Conservation (phyloP, 1,140 invertebrate genomes). For the Papilio aristodemus region DNA sequence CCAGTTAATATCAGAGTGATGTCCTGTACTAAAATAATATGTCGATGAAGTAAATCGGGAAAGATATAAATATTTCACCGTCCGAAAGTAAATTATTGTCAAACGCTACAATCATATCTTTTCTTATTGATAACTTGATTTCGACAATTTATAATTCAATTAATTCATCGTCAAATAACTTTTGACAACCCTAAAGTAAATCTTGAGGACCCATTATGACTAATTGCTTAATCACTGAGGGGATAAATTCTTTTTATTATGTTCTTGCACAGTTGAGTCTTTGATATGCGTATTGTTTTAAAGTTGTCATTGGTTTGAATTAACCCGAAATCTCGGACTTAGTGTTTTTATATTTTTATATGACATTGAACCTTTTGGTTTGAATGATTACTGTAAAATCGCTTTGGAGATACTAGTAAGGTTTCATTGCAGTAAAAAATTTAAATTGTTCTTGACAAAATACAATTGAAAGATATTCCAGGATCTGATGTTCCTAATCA, state of each 20-base stretch:
- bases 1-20: not conserved
- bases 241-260: slow-evolving; percentile 29
- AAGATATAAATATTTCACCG: too few species aligned
- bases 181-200: slow-evolving; percentile 31
- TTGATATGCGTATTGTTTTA: slow-evolving; percentile 24
- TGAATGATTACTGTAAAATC: too few species aligned
- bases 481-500: not conserved
- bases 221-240: slow-evolving; percentile 68
- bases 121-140: too few species aligned
- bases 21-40: too few species aligned
- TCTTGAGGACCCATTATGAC: slow-evolving; percentile 50
- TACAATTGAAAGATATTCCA: too few species aligned
- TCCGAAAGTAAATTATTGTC: too few species aligned
- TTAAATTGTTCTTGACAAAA: not conserved
- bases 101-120: too few species aligned
- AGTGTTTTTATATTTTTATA: not conserved
- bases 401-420: too few species aligned
- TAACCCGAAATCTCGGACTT: not conserved
- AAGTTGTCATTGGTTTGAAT: not conserved
- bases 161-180: too few species aligned
- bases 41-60: too few species aligned
- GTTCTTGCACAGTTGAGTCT: slow-evolving; percentile 22
- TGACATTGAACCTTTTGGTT: too few species aligned
- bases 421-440: not conserved
- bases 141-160: too few species aligned